Evolutionary conservation across 2,113 vertebrate genomes (phyloP).

Genomic region (Oncorhynchus keta): DNA sequence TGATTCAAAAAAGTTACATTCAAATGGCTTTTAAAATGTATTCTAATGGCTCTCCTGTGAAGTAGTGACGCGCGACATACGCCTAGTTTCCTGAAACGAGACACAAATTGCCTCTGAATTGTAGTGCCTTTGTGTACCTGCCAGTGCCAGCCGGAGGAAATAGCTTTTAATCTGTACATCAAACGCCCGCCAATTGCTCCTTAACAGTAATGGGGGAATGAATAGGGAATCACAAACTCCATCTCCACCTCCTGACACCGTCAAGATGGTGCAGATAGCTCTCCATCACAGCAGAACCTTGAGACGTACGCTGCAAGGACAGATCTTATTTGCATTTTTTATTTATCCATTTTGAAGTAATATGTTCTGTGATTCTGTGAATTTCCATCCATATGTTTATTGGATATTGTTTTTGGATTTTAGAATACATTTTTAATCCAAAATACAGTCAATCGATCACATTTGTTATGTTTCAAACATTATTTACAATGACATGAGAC

Average conservation of each 20-base stretch:
- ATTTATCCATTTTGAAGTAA: not conserved
- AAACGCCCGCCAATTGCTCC: constrained; percentile 43
- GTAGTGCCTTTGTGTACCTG: constrained; percentile 45
- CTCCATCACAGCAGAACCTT: not conserved
- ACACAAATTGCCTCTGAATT: constrained; percentile 15
- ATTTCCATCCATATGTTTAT: no score
- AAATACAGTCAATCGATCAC: no score
- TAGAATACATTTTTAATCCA: no score
- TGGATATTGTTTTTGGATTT: no score
- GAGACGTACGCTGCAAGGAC: not conserved
- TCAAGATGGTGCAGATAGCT: not conserved
- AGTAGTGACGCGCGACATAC: no score
- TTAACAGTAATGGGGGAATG: constrained; percentile 26
- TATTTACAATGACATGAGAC: not conserved
- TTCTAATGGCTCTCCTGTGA: no score
- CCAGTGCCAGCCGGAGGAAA: constrained; percentile 41
- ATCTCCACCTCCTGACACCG: not conserved
- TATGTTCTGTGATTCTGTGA: no score
- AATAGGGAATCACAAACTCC: constrained; percentile 28
- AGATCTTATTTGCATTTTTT: not conserved
- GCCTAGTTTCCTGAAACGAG: no score
- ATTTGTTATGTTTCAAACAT: no score
- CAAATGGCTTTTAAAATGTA: no score
- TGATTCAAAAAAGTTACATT: no score
- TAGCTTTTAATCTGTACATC: constrained; percentile 64